Conservation (phyloP, 2,797 vertebrate species). For the Halcyon leucocephala region DNA sequence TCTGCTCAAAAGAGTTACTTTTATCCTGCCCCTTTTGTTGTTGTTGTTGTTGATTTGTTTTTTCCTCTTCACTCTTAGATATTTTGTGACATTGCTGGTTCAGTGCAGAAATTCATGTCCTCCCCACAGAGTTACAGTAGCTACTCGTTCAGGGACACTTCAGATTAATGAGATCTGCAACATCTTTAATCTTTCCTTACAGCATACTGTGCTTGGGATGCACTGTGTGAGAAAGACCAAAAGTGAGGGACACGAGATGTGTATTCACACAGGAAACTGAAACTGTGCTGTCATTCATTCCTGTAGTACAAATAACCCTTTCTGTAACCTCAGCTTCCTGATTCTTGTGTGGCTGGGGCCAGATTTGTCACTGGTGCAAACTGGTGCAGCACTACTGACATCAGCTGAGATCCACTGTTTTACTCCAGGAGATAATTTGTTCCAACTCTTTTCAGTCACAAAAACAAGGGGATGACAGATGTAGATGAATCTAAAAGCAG, state of each 20-base stretch:
- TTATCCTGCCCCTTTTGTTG: background rate
- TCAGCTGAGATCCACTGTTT: background rate
- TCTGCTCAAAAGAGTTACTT: background rate
- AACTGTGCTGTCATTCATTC: constrained; percentile 59
- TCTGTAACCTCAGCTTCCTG: constrained; percentile 67
- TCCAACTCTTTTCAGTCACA: background rate
- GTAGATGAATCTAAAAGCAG: background rate
- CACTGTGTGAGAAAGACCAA: constrained; percentile 43
- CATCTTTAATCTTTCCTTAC: constrained; percentile 12
- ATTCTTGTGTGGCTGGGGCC: constrained; percentile 27
- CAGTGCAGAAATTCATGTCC: background rate
- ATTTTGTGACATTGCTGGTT: background rate
- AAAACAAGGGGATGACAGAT: background rate
- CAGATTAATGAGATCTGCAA: constrained; percentile 28
- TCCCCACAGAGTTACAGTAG: background rate
- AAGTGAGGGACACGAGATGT: constrained; percentile 6
- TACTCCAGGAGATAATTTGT: background rate
- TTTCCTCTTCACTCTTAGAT: background rate
- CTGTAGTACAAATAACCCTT: constrained; percentile 56
- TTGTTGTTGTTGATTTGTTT: background rate
- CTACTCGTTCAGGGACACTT: background rate
- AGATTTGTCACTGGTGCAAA: constrained; percentile 48
- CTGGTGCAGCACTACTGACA: background rate
- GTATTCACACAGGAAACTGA: constrained; percentile 56
- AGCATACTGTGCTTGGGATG: constrained; percentile 26